Base-by-base conservation (phyloP, 2,797 vertebrate genomes). In the Acanthurus leucopareius region DNA sequence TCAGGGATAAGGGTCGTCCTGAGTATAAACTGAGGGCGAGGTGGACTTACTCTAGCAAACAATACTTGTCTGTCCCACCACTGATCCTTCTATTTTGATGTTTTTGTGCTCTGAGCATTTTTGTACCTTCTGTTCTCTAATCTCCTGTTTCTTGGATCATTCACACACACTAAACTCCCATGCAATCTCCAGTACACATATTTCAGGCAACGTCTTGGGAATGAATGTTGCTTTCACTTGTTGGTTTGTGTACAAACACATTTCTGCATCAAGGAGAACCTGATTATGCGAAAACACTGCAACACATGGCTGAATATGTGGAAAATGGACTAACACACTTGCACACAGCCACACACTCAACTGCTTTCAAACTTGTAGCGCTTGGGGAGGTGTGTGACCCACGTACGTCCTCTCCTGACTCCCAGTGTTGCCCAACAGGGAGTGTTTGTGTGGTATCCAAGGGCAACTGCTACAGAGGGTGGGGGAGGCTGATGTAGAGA, bases 391-490 rank as follows among this genome's bases (percentile, higher is more conserved):
- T 91, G 92, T 93, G 88, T 87, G 92, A 93, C 90, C 88, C 84
- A 74, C 79, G 90, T 86, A 89, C 89, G 91, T 96, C 93, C 92
- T 95, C 92, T 92, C 83, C 87, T 94, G 93, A 92, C 93, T 95
- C 88, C 90, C 89, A 79, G 89, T 93, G 92, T 94, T 96, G 93
- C 94, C 95, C 94, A 95, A 94, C 90, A 93, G 92, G 93, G 92
- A 94, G 90, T 96, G 94, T 96, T 96, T 95, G 93, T 94, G 93
- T 94, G 93, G 94, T 94, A 91, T 93, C 94, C 93, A 90, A 60
- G 73, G 90, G 94, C 86, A 95, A 95, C 93, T 74, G 76, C 59
- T 54, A 77, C 86, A 87, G 88, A 92, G 91, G 90, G 91, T 90
- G 92, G 90, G 90, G 92, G 92, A 90, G 91, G 90, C 84, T 88